Percentiles rank a stretch among this genome's conserved stretches.
phyloP scores from a whole-genome alignment of 2,888 invertebrate species.

The Aporophyla lueneburgensis region DNA sequence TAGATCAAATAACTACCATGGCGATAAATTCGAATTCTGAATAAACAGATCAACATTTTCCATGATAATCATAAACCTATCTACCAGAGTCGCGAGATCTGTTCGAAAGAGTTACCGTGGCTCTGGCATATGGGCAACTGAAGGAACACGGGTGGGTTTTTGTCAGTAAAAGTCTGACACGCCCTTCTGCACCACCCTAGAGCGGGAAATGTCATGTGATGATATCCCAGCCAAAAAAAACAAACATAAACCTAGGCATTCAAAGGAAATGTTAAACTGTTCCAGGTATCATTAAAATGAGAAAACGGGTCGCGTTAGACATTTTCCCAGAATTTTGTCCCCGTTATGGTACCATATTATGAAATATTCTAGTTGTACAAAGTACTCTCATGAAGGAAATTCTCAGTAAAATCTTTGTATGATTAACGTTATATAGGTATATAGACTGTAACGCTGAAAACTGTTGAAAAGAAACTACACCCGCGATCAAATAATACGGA shows the following conservation, averaged over 20 bases:
- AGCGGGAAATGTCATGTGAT: too few species aligned
- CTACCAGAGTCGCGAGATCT: too few species aligned
- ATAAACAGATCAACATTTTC: conserved; percentile 4
- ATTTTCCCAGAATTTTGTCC: not conserved
- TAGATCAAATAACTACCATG: conserved; percentile 40
- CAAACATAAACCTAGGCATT: not conserved
- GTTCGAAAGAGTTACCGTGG: too few species aligned
- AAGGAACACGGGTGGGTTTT: too few species aligned
- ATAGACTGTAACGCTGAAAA: not conserved
- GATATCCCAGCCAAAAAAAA: too few species aligned
- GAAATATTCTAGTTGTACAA: not conserved
- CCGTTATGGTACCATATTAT: not conserved
- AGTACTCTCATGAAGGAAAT: not conserved
- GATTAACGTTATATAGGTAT: not conserved
- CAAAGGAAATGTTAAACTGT: not conserved
- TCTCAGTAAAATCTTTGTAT: not conserved
- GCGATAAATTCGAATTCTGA: not conserved
- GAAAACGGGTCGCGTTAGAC: not conserved
- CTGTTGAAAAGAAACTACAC: not conserved
- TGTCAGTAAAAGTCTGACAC: too few species aligned
- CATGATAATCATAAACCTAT: not conserved
- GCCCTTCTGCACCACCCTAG: too few species aligned
- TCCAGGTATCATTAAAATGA: not conserved
- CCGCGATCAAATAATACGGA: too few species aligned
- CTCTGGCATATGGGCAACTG: too few species aligned